Conservation (phyloP, 2,113 vertebrate species). For the Crotalus horridus region DNA sequence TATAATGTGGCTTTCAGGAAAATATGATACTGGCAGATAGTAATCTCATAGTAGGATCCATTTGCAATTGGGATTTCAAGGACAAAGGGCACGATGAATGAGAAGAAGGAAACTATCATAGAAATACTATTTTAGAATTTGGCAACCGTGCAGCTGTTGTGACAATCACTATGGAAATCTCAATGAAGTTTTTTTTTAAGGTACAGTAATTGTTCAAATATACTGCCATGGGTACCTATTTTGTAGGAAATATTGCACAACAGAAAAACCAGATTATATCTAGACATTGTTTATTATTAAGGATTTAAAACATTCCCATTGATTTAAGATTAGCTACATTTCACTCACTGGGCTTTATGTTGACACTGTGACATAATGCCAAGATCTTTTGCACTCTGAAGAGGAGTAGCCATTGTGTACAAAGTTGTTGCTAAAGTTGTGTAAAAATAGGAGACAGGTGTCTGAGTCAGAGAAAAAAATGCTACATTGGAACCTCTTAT, state of each 20-base stretch:
- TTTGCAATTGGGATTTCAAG: slow-evolving; percentile 59
- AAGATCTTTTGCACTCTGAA: background rate
- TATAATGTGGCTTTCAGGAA: slow-evolving; percentile 60
- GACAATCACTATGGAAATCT: slow-evolving; percentile 53
- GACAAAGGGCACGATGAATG: background rate
- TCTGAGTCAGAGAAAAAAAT: no score
- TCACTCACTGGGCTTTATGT: background rate
- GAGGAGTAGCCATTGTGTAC: background rate
- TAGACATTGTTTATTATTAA: background rate
- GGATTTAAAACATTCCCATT: background rate
- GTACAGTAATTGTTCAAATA: slow-evolving; percentile 29
- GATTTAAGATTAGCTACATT: background rate
- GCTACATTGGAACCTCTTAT: no score
- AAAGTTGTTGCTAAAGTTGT: no score
- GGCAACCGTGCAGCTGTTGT: slow-evolving; percentile 52
- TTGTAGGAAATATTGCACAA: slow-evolving; percentile 18
- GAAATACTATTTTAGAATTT: slow-evolving; percentile 57
- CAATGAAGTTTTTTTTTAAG: slow-evolving; percentile 43
- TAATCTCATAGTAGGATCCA: slow-evolving; percentile 62
- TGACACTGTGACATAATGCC: background rate
- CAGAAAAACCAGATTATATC: background rate
- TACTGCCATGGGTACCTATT: slow-evolving; percentile 42
- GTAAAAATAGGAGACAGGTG: no score
- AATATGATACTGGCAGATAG: slow-evolving; percentile 52
- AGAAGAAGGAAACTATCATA: slow-evolving; percentile 44